Evolutionary conservation across 2,113 vertebrate species (phyloP), one percentile per base, ranked within the genome.

Genomic region (Eubucco bourcierii): DNA sequence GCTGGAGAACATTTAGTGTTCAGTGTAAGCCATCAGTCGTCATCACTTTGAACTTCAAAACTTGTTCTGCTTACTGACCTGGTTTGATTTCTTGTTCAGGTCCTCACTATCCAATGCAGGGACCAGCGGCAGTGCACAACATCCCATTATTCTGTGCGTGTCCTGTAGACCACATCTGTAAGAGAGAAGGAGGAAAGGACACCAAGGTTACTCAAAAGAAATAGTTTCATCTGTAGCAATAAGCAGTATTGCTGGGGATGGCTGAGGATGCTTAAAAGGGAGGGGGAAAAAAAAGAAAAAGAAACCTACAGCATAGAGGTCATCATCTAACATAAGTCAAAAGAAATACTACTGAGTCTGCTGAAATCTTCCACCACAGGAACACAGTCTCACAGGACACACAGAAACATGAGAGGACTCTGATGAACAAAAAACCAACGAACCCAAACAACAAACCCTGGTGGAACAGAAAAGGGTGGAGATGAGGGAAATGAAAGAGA

Each of bases 401-500:
- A 52, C 0, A 63, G n/a, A 56, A 88, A 91, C 18, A 12, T 28
- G 46, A 90, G 27, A 90, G 21, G 24, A 80, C 14, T 23, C 37
- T 90, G 80, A 80, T 75, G 58, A 91, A 94, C n/a, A 4, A 28
- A 52, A 23, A 23, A 21, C 20, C 47, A 12, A 24, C 50, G 24
- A 52, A 25, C 50, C 24, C 50, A 52, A 52, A 24, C 50, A 52
- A 52, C 20, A 93, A 3, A 27, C 4, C 0, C 11, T 11, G 7
- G 56, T 46, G 86, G 80, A 92, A 86, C 6, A 88, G 65, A 80
- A 86, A 86, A 17, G 28, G 33, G 33, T 78, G 53, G 70, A 81
- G 63, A 92, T 75, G 70, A 88, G 31, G 53, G 90, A 90, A 93
- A 86, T 80, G 76, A 85, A 77, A 85, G 76, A 68, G 80, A 65